Base-by-base conservation (phyloP, 2,888 invertebrate species). In the Nomada fabriciana region DNA sequence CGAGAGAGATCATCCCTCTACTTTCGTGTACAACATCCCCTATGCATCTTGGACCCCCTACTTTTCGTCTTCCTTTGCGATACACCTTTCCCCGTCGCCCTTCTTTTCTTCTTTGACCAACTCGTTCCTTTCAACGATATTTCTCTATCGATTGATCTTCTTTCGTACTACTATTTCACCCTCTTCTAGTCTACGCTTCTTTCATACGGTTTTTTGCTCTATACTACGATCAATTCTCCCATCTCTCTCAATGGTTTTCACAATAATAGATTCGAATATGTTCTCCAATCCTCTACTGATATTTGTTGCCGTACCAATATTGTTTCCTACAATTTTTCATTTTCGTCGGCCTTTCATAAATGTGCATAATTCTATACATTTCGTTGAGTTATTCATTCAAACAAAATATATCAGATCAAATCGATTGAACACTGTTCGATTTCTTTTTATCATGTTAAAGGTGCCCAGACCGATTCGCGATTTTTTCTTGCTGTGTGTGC, bases 141-240 rank as follows among this genome's bases (percentile, higher is more conserved):
- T 93, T 93, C 93, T 92, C 92, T 93, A 93, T 92, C 93, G 92
- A 93, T 93, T 92, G 93, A 93, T 93, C 89, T 89, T 85, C 84
- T 78, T 82, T 78, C 71, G 65, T 72, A 52, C 65, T 76, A 72
- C 82, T 55, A 69, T 50, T 79, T 84, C 76, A 67, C 70, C 81
- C 80, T 43, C 64, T 50, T 53, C 71, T 57, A 50, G 29, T 55
- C 70, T 85, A 87, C 87, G 81, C 82, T 81, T 25, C 71, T 82
- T 80, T 80, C 65, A 70, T 70, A 64, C 36, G 76, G 69, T 67
- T 72, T 71, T 64, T 69, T 68, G 61, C 72, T 80, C 77, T 80
- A 81, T 80, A 74, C 71, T 60, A 83, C 74, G 80, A 83, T 76
- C 61, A 59, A 64, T 64, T 69, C 43, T 23, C n/a, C 20, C n/a